These are phyloP conservation scores for Leptothorax acervorum DNA, from an alignment of 2,888 invertebrate genomes.

Conservation along the genomic window DNA sequence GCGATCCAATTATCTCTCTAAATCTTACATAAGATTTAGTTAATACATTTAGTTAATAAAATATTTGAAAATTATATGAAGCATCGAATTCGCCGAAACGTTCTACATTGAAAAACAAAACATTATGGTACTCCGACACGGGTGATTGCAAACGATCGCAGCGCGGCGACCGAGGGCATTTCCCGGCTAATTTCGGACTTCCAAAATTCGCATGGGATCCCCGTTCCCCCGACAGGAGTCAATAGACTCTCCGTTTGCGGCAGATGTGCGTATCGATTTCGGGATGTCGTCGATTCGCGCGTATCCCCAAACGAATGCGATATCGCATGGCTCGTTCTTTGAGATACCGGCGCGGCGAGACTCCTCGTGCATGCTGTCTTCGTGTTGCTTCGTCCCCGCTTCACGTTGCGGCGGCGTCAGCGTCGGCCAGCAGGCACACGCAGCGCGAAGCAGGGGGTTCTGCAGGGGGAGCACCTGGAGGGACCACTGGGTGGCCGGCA, in stretches of 20 bases:
- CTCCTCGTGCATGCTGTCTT: conserved; percentile 35
- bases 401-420: conserved; percentile 23
- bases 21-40: background rate
- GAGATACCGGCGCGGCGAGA: conserved; percentile 31
- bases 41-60: background rate
- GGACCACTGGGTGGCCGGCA: conserved; percentile 77
- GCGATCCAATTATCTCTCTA: background rate
- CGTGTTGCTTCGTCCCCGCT: conserved; percentile 12
- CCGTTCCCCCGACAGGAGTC: conserved; percentile 55
- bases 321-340: conserved; percentile 57
- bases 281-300: conserved; percentile 72
- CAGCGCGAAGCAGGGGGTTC: conserved; percentile 40
- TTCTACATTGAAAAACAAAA: background rate
- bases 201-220: conserved; percentile 25
- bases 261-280: conserved; percentile 76
- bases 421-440: conserved; percentile 67
- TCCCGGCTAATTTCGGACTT: conserved; percentile 22
- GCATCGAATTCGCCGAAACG: background rate
- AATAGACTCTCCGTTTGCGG: conserved; percentile 71
- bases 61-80: background rate
- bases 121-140: background rate
- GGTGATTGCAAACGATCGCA: background rate
- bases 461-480: conserved; percentile 79
- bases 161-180: background rate
- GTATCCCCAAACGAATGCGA: conserved; percentile 70